Evolutionary conservation across 2,888 invertebrate genomes (phyloP).

Genomic region (Pardosa pseudoannulata): DNA sequence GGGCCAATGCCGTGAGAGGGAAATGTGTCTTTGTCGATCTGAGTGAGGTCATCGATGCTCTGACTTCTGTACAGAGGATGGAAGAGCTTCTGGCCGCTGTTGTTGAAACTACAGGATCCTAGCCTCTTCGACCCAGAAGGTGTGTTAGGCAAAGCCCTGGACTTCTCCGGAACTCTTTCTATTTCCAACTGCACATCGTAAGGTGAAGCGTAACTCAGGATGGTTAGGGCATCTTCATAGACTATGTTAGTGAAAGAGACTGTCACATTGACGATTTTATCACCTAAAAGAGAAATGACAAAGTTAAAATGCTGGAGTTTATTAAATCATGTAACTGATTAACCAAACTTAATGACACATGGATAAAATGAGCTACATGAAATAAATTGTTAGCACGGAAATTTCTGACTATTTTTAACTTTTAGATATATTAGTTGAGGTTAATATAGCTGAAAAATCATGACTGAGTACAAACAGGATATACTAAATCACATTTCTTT

Average conservation of each 20-base stretch:
- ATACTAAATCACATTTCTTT: too few species aligned
- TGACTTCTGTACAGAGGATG: conserved; percentile 85
- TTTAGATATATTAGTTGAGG: too few species aligned
- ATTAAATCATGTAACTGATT: too few species aligned
- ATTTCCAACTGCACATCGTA: conserved; percentile 90
- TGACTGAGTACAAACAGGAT: too few species aligned
- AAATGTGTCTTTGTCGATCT: conserved; percentile 78
- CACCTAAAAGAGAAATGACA: conserved; percentile 81
- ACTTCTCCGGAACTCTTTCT: conserved; percentile 80
- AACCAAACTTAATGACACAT: too few species aligned
- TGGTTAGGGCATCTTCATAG: conserved; percentile 91
- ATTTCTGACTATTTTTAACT: too few species aligned
- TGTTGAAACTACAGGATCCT: conserved; percentile 61
- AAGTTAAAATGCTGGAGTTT: too few species aligned
- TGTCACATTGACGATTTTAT: conserved; percentile 90
- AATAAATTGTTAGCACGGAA: too few species aligned
- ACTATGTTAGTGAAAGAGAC: conserved; percentile 93
- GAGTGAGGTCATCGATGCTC: conserved; percentile 86
- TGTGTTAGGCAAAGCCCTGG: conserved; percentile 73
- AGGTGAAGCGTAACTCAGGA: conserved; percentile 92
- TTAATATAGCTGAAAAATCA: too few species aligned
- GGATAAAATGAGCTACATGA: too few species aligned
- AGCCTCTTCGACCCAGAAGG: conserved; percentile 79
- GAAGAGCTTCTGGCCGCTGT: conserved; percentile 76
- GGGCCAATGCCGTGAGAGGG: conserved; percentile 51